A percentile compares a stretch with the other conserved stretches of the same genome.
phyloP scores from a whole-genome alignment of 2,888 invertebrate genomes.

The Amiota mariae region DNA sequence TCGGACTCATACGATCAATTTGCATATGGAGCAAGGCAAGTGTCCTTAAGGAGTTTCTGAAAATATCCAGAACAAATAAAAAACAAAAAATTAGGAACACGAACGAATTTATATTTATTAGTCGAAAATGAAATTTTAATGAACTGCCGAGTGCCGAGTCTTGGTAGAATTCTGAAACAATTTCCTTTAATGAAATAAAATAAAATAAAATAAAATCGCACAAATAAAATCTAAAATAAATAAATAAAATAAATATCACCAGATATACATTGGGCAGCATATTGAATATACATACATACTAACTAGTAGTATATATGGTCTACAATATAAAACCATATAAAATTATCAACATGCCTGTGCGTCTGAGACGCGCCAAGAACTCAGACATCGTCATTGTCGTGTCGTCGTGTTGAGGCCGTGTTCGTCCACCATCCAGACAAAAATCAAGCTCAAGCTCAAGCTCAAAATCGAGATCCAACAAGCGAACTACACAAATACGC shows the following conservation, averaged over 20 bases:
- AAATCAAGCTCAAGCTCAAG: not conserved
- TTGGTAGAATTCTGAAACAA: conserved; percentile 35
- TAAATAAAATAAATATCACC: conserved; percentile 40
- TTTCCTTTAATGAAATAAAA: conserved; percentile 56
- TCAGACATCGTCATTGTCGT: too few relatives aligned
- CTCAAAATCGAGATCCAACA: not conserved
- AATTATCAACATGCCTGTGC: conserved; percentile 37
- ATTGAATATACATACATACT: too few relatives aligned
- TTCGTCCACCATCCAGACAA: not conserved
- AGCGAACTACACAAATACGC: conserved; percentile 8
- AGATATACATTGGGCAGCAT: not conserved
- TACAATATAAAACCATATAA: not conserved
- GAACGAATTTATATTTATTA: conserved; percentile 65
- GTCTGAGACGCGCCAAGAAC: conserved; percentile 11
- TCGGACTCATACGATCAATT: conserved; percentile 13
- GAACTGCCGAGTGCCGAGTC: conserved; percentile 51
- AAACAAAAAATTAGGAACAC: conserved; percentile 4
- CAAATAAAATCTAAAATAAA: conserved; percentile 40
- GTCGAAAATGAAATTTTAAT: conserved; percentile 71
- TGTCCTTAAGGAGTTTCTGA: not conserved
- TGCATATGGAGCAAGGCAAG: conserved; percentile 12
- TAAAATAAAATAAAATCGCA: conserved; percentile 50
- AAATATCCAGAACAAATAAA: not conserved
- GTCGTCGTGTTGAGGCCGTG: not conserved
- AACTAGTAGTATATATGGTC: too few relatives aligned